Percentiles rank a stretch among this genome's conserved stretches.
Conservation (phyloP, 2,888 invertebrate species). For the Philonicus albiceps region DNA sequence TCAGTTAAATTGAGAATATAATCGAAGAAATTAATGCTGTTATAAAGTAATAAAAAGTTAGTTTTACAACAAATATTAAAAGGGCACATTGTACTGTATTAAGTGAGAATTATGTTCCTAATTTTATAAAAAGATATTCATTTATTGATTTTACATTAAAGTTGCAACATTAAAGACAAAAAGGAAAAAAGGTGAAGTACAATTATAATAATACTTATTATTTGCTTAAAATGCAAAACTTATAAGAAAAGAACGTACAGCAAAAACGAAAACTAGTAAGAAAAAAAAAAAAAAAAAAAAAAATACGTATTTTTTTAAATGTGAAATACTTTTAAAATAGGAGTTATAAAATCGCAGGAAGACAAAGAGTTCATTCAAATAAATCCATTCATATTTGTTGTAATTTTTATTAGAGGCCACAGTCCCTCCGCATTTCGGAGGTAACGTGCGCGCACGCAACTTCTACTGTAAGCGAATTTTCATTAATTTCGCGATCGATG, state of each 20-base stretch:
- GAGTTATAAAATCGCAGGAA: background rate
- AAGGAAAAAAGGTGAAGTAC: constrained; percentile 46
- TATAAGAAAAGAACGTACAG: constrained; percentile 23
- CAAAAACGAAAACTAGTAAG: background rate
- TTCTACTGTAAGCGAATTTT: background rate
- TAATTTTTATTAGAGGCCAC: background rate
- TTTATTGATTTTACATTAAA: constrained; percentile 57
- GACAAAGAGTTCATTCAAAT: background rate
- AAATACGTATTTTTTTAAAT: background rate
- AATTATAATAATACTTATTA: constrained; percentile 24
- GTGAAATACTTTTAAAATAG: background rate
- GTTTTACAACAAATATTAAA: constrained; percentile 23
- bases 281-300: background rate
- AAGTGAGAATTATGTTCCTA: background rate
- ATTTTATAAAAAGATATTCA: constrained; percentile 46
- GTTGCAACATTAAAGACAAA: constrained; percentile 65
- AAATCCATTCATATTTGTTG: background rate
- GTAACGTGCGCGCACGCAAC: background rate
- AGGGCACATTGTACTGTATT: constrained; percentile 19
- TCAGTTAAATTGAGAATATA: background rate
- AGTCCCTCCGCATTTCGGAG: background rate
- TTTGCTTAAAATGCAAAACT: constrained; percentile 21
- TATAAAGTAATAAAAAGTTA: constrained; percentile 10
- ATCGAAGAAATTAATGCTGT: background rate
- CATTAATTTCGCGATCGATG: background rate